Base-by-base conservation (phyloP, 2,888 invertebrate genomes). In the Ectemnius cavifrons region DNA sequence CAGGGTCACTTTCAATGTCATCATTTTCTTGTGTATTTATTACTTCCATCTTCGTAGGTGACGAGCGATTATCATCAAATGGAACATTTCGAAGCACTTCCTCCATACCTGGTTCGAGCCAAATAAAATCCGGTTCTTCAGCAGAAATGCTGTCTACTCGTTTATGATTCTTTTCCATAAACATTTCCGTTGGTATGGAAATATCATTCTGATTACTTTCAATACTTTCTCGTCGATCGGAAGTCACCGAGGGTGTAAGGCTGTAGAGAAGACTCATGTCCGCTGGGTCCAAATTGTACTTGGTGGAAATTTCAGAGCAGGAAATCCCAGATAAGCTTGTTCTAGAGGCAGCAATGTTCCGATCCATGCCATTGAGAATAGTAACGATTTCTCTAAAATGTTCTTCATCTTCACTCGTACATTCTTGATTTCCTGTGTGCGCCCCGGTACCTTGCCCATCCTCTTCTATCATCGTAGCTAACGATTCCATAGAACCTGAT, bases 181-280 rank as follows among this genome's bases (percentile, higher is more conserved):
- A 37, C 8, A 6, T 37, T 37, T 37, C 37, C 37, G 8, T 37
- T 4, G 37, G 8, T 11, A 8, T 11, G 16, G 52, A 1, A 52
- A 11, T 5, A 16, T 52, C 72, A 2, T 74, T 63, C 5, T 68
- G 67, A 20, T 45, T 49, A 28, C 61, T 52, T 2, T 67, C 65
- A 4, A 62, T 49, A 16, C 64, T 28, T 1, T 73, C 72, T 37
- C 23, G 14, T 5, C 11, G 20, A 20, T n/a, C 47, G 45, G 70
- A 14, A 16, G 79, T 81, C 0, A 74, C 71, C 6, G 78, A 75
- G 1, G 89, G 88, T 1, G 89, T 87, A 3, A 91, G 69, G 28
- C 90, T 90, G 60, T 91, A 90, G 37, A 90, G 83, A 2, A 83
- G 71, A 37, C 73, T 85, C 86, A 90, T 87, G 14, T 86, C 86